A percentile compares a stretch with the other conserved stretches of the same genome.
phyloP scores from a whole-genome alignment of 1,140 invertebrate genomes.

The Gonioctena quinquepunctata region DNA sequence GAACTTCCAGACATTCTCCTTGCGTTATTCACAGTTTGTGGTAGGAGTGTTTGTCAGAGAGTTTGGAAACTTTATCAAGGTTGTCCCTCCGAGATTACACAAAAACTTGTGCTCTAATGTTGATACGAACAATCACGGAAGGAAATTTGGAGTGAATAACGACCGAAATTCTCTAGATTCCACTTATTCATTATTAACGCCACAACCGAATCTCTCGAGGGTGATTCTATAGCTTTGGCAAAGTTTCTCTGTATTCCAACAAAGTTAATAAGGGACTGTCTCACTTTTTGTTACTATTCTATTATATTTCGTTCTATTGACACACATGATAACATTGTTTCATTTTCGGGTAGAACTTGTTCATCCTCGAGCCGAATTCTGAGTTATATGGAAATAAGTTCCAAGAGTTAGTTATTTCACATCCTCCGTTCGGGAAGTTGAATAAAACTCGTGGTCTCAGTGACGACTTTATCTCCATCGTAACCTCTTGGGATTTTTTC shows the following conservation, averaged over 20 bases:
- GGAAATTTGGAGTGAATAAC: constrained; percentile 17
- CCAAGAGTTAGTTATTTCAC: no score
- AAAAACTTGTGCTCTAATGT: constrained; percentile 10
- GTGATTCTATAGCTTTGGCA: neutral
- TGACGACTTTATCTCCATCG: no score
- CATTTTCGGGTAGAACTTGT: no score
- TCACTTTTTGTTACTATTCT: neutral
- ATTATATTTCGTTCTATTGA: neutral
- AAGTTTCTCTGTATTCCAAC: neutral
- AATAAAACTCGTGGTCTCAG: no score
- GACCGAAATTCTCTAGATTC: constrained; percentile 9
- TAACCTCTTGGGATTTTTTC: no score
- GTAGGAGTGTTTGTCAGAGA: neutral
- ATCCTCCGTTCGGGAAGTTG: no score
- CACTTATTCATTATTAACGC: constrained; percentile 21
- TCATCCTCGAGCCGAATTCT: no score
- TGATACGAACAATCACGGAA: constrained; percentile 10
- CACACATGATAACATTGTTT: neutral
- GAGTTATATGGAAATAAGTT: no score
- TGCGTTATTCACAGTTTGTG: neutral
- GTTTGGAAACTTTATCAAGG: constrained; percentile 3
- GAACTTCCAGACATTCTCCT: neutral
- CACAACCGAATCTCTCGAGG: neutral
- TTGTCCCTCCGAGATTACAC: constrained; percentile 1
- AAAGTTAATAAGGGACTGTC: neutral